Evolutionary conservation across 2,888 invertebrate species (phyloP).

Genomic region (Aporophyla nigra): DNA sequence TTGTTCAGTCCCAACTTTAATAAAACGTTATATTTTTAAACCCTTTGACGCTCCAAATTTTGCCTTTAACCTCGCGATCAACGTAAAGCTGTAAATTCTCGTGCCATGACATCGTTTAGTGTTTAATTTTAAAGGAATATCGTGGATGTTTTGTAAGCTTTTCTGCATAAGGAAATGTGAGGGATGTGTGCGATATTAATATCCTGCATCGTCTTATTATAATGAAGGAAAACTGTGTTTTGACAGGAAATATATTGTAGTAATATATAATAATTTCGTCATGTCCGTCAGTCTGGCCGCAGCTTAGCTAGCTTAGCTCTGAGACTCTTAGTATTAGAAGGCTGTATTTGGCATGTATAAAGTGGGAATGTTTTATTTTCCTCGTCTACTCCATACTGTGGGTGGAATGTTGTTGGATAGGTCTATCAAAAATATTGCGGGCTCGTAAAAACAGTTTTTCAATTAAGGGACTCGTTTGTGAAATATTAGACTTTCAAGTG

Average conservation of each 20-base stretch:
- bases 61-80: conserved; percentile 35
- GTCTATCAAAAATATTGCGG: too few relatives aligned
- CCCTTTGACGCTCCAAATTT: conserved; percentile 52
- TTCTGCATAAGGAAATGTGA: background rate
- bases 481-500: too few relatives aligned
- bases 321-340: too few relatives aligned
- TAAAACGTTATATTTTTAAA: conserved; percentile 33
- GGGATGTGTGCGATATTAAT: background rate
- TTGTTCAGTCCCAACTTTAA: conserved; percentile 38
- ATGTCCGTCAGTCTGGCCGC: too few relatives aligned
- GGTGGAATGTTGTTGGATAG: too few relatives aligned
- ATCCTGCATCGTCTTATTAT: background rate
- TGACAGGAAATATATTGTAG: background rate
- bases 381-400: too few relatives aligned
- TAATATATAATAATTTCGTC: too few relatives aligned
- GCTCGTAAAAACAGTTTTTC: too few relatives aligned
- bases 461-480: too few relatives aligned
- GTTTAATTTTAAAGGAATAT: conserved; percentile 31
- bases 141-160: background rate
- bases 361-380: too few relatives aligned
- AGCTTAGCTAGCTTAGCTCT: too few relatives aligned
- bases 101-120: conserved; percentile 15
- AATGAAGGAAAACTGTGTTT: background rate
- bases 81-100: conserved; percentile 24
- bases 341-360: too few relatives aligned